Evolutionary conservation across 2,113 vertebrate genomes (phyloP).

Genomic region (Acrocephalus arundinaceus): DNA sequence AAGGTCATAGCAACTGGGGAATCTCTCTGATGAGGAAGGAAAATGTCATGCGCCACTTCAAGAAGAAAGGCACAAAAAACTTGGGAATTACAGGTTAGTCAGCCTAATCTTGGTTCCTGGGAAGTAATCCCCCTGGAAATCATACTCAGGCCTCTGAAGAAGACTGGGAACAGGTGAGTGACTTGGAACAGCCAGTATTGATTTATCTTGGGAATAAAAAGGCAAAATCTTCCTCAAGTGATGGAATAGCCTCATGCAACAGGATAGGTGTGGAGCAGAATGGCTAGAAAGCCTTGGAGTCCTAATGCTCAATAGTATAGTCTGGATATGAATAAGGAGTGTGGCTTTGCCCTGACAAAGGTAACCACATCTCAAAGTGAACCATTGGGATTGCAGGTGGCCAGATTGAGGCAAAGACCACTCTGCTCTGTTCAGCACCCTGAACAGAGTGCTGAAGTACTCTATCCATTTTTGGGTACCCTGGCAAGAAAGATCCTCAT

Average conservation of each 20-base stretch:
- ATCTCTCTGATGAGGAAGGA: neutral
- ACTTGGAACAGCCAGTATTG: neutral
- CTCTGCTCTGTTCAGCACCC: neutral
- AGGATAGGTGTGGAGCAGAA: neutral
- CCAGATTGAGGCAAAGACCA: neutral
- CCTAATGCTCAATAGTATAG: neutral
- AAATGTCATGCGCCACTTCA: neutral
- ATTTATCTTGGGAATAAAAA: neutral
- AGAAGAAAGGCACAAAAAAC: neutral
- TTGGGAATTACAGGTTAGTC: neutral
- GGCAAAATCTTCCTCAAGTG: neutral
- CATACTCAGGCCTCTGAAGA: neutral
- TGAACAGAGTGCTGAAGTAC: neutral
- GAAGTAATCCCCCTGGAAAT: neutral
- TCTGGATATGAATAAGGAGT: neutral
- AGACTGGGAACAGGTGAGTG: neutral
- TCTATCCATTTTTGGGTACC: neutral
- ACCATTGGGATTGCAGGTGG: neutral
- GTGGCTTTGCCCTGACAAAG: neutral
- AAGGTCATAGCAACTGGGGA: neutral
- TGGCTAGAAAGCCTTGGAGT: neutral
- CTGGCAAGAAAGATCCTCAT: neutral
- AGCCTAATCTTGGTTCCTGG: neutral
- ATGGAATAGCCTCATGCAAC: neutral
- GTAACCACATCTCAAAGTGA: neutral